Base-by-base conservation (phyloP, 2,888 invertebrate genomes). In the Allophyes oxyacanthae region DNA sequence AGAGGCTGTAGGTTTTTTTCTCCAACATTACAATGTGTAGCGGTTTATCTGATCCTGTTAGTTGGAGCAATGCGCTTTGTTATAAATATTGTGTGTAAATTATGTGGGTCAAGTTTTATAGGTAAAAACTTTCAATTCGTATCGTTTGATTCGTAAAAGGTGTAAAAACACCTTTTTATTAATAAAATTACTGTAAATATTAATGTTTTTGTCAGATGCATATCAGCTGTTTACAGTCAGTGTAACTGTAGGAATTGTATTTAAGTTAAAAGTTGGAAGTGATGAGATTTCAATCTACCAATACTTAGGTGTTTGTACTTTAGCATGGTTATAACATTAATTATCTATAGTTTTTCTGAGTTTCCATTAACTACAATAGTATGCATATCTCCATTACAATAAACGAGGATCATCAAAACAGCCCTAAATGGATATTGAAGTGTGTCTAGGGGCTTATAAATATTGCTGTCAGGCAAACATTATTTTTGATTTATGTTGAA, bases 41-140 rank as follows among this genome's bases (percentile, higher is more conserved):
- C 88, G 85, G 87, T 85, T 81, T 78, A 82, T 83, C 79, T 73
- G 83, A 85, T 86, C 75, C 82, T 79, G 84, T 87, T 82, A 79
- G 13, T 37, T 42, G 60, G 15, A 48, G 68, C 63, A 62, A 69
- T 51, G 70, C 68, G 76, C 77, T 77, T 72, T 67, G 69, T 68
- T 53, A 52, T 7, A 57, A 46, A 52, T 56, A 66, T 64, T 58
- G 57, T 67, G 64, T 59, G 26, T 70, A 64, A 64, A 46, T 62
- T 58, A 73, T 74, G 75, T 75, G 65, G 71, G 70, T 76, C 71
- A 68, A 55, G 6, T 61, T 55, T 48, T 55, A 46, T 45, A 45
- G 13, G 58, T 40, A 61, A 60, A 57, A 51, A 9, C 25, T 38
- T 57, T 34, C 41, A 50, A 60, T 71, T 44, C 36, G 43, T 61